Percentiles rank a stretch among this genome's conserved stretches.
phyloP scores from a whole-genome alignment of 2,888 invertebrate species.

The Amphimallon solstitiale region DNA sequence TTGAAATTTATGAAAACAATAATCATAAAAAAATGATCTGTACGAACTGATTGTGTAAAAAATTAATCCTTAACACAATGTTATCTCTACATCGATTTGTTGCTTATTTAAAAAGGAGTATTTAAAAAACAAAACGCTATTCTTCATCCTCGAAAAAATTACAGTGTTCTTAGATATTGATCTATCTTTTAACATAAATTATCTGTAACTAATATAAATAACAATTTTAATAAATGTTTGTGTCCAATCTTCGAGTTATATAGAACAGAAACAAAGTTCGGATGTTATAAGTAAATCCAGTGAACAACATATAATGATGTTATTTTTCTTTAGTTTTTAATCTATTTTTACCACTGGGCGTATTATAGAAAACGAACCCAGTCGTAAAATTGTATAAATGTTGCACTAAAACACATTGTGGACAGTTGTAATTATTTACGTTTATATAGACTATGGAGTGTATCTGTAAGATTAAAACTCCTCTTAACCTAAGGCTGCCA shows the following conservation, averaged over 20 bases:
- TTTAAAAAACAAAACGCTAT: neutral
- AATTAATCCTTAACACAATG: neutral
- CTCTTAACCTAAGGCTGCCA: neutral
- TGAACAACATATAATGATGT: neutral
- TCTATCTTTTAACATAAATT: constrained; percentile 10
- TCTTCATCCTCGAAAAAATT: constrained; percentile 1
- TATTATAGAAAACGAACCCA: neutral
- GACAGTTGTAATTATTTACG: constrained; percentile 36
- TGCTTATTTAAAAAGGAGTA: no score
- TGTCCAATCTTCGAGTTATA: neutral
- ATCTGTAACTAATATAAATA: constrained; percentile 14
- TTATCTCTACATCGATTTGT: neutral
- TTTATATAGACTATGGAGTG: constrained; percentile 1
- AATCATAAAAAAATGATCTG: no score
- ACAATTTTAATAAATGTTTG: constrained; percentile 2
- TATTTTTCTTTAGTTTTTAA: constrained; percentile 11
- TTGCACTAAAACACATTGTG: constrained; percentile 30
- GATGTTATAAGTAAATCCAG: neutral
- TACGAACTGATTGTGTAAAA: no score
- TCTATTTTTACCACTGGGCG: constrained; percentile 26
- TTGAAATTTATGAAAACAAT: no score
- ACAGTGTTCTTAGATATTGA: neutral
- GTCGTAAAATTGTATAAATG: constrained; percentile 22
- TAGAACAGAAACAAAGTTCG: neutral
- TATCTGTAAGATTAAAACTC: constrained; percentile 18